A percentile compares a stretch with the other conserved stretches of the same genome.
Conservation (phyloP, 2,797 vertebrate genomes). For the Pampus argenteus region DNA sequence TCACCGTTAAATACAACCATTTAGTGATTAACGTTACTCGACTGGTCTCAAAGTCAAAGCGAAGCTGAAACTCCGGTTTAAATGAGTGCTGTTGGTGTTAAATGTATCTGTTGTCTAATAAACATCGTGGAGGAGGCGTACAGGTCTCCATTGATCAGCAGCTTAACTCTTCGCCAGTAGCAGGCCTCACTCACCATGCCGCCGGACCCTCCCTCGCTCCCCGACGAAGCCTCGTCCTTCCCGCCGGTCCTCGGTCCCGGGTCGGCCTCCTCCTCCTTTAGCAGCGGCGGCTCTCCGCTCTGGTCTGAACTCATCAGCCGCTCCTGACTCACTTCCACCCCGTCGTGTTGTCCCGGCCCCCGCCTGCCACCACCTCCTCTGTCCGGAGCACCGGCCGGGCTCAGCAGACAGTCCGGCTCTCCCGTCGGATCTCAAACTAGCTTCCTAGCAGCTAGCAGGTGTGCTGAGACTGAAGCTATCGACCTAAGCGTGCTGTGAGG, state of each 20-base stretch:
- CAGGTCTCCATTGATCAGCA: constrained; percentile 41
- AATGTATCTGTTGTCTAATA: constrained; percentile 32
- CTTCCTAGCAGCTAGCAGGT: constrained; percentile 61
- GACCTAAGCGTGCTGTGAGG: constrained; percentile 73
- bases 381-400: constrained; percentile 49
- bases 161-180: background rate
- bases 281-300: constrained; percentile 87
- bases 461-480: constrained; percentile 61
- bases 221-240: constrained; percentile 82
- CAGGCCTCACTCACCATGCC: constrained; percentile 87
- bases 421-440: constrained; percentile 60
- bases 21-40: background rate
- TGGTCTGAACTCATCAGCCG: constrained; percentile 91
- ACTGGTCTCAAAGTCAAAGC: background rate
- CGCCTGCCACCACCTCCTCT: constrained; percentile 68
- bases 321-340: constrained; percentile 86
- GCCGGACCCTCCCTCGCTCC: constrained; percentile 83
- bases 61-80: background rate
- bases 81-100: constrained; percentile 10
- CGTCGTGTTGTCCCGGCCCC: constrained; percentile 84
- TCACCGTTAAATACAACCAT: background rate
- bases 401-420: constrained; percentile 67
- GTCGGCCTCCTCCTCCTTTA: constrained; percentile 90
- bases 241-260: constrained; percentile 84
- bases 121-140: constrained; percentile 32